A percentile compares a stretch with the other conserved stretches of the same genome.
Evolutionary conservation across 2,113 vertebrate species (phyloP).

Genomic region (Choloepus hoffmanni): DNA sequence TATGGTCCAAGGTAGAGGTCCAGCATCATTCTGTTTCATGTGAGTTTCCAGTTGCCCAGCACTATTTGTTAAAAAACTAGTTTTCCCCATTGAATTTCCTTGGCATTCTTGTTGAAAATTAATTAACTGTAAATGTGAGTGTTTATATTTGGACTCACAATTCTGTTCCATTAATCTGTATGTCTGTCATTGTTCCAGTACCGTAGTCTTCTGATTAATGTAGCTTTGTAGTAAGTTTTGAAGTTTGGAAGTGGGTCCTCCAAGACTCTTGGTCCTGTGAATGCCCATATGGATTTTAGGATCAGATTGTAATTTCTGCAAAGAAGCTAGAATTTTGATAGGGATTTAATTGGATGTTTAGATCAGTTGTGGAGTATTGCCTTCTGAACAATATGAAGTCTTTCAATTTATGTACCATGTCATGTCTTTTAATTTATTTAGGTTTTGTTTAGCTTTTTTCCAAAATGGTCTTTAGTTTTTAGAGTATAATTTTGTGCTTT

Average conservation of each 20-base stretch:
- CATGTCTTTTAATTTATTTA: neutral
- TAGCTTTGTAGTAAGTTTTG: neutral
- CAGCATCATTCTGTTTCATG: neutral
- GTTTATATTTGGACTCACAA: neutral
- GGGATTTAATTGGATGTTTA: neutral
- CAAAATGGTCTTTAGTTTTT: neutral
- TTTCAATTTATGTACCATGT: neutral
- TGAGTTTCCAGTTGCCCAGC: neutral
- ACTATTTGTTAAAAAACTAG: neutral
- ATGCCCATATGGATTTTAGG: neutral
- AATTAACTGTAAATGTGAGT: neutral
- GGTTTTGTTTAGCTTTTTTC: neutral
- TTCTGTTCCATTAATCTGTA: neutral
- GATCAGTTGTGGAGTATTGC: neutral
- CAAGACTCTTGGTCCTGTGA: neutral
- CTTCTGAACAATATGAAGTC: neutral
- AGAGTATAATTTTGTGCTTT: neutral
- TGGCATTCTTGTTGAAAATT: neutral
- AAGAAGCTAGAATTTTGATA: neutral
- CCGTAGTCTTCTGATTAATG: neutral
- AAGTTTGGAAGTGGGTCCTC: neutral
- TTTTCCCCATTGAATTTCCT: neutral
- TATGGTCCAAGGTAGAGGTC: neutral
- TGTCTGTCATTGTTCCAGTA: neutral
- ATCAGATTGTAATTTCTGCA: neutral